Base-by-base conservation (phyloP, 2,797 vertebrate species). In the Microctenopoma steveboyesi region DNA sequence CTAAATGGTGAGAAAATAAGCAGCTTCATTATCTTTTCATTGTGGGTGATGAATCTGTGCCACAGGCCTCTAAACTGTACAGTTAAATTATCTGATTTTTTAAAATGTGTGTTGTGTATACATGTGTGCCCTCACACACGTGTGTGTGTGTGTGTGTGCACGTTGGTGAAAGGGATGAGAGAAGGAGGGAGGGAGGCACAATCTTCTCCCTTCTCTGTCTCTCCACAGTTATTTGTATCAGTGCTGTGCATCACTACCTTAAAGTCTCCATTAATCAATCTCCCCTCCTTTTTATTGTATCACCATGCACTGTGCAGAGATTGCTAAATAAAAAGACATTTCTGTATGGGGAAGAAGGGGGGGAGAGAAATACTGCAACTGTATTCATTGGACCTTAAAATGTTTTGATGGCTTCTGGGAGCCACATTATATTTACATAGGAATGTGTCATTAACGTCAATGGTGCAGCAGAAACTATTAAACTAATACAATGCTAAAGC, bases 351-450 rank as follows among this genome's bases (percentile, higher is more conserved):
- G 71, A 74, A 66, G 74, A 57, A 28, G 54, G 64, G 54, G 54
- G 58, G 73, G 69, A 46, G 57, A 22, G 54, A 47, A 92, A 91
- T 62, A 96, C 93, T 91, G 93, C 94, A 93, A 95, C 94, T 92
- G 94, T 95, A 97, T 93, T 95, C 96, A 96, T 95, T 96, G 96
- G 97, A 98, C 96, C 96, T 96, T 96, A 96, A 96, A 96, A 95
- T 95, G 95, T 94, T 94, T 95, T 96, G 95, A 97, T 96, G 95
- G 95, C 95, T 96, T 96, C 95, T 95, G 94, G 90, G 94, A 81
- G 65, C 82, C 78, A 95, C 95, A 94, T 95, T 95, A 94, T 96
- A 95, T 97, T 97, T 97, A 96, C 96, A 96, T 93, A 95, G 94
- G 95, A 96, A 95, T 95, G 93, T 96, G 95, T 95, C 95, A 96